phyloP scores from a whole-genome alignment of 2,113 vertebrate species.

The Hydrochoerus hydrochaeris region DNA sequence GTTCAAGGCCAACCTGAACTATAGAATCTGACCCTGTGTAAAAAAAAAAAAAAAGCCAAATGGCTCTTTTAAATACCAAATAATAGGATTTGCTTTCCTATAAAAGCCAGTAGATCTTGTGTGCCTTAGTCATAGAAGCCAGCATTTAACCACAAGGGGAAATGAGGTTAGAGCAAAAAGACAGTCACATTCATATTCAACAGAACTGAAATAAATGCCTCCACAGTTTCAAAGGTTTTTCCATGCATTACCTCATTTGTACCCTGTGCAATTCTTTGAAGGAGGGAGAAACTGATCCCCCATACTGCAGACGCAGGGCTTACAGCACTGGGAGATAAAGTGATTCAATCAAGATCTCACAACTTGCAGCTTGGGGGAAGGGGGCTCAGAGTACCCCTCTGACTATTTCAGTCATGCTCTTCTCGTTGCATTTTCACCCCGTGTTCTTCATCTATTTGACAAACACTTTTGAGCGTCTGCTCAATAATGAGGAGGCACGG shows the following conservation, averaged over 20 bases:
- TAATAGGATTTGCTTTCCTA: slow-evolving; percentile 4
- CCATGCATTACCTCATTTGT: background rate
- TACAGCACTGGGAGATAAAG: background rate
- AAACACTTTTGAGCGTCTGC: background rate
- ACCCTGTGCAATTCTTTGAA: background rate
- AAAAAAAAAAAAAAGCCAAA: background rate
- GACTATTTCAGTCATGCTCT: background rate
- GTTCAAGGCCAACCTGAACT: background rate
- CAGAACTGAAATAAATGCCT: background rate
- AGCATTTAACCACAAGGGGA: background rate
- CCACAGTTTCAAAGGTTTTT: background rate
- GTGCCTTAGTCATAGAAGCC: background rate
- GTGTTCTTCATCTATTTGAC: background rate
- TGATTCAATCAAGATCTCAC: background rate
- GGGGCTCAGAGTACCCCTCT: background rate
- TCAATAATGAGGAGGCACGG: background rate
- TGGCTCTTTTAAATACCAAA: slow-evolving; percentile 40
- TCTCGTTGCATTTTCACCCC: background rate
- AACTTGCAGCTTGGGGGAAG: background rate
- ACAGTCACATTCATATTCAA: background rate
- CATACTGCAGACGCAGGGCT: background rate
- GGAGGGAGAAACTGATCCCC: background rate
- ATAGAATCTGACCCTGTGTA: background rate
- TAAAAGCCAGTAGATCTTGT: background rate
- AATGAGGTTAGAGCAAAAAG: background rate